phyloP scores from a whole-genome alignment of 2,797 vertebrate genomes.

The Harpagifer antarcticus region DNA sequence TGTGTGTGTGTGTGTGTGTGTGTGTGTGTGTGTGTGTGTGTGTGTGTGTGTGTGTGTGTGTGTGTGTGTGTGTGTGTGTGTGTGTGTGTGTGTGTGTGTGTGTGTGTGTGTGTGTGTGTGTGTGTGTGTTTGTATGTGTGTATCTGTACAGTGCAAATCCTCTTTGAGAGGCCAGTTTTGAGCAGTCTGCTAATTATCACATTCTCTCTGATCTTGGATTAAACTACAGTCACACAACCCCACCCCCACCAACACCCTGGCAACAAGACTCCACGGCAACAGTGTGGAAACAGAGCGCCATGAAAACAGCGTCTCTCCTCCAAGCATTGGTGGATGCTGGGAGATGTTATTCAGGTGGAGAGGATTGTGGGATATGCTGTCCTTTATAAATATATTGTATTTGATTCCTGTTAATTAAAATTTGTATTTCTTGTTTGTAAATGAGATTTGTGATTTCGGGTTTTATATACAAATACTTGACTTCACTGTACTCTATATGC shows the following conservation, averaged over 20 bases:
- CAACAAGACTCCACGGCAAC: constrained; percentile 75
- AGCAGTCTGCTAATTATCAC: constrained; percentile 78
- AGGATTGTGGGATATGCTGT: constrained; percentile 29
- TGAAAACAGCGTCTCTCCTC: constrained; percentile 74
- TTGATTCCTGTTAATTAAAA: background rate
- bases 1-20: background rate
- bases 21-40: background rate
- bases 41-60: constrained; percentile 24
- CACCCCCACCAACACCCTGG: constrained; percentile 59
- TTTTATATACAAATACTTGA: background rate
- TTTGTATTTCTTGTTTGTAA: background rate
- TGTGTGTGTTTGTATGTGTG: constrained; percentile 12
- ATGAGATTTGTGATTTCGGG: background rate
- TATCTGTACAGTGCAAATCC: constrained; percentile 59
- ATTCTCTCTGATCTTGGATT: constrained; percentile 80
- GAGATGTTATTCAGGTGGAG: constrained; percentile 53
- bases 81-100: constrained; percentile 47
- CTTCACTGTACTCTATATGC: background rate
- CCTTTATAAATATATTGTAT: background rate
- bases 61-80: background rate
- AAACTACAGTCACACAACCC: constrained; percentile 74
- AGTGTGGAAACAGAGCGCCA: constrained; percentile 66
- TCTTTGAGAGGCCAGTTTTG: constrained; percentile 62
- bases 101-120: constrained; percentile 25
- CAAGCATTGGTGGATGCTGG: constrained; percentile 51